Percentiles rank a stretch among this genome's conserved stretches.
Evolutionary conservation across 2,888 invertebrate genomes (phyloP).

Genomic region (Pogonocherus hispidulus): DNA sequence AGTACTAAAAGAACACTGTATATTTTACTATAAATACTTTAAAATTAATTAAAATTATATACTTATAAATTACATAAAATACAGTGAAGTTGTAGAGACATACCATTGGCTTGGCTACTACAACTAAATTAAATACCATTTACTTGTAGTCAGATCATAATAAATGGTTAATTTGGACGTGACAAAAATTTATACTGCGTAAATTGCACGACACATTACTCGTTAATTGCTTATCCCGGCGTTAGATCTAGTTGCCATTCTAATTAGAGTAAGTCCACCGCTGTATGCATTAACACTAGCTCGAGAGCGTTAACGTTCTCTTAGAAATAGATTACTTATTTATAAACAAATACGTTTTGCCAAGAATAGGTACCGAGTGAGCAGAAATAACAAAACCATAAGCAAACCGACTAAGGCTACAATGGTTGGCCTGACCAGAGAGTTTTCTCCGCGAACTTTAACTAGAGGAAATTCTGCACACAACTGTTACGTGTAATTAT

Average conservation of each 20-base stretch:
- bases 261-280: background rate
- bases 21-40: too few species aligned
- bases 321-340: slow-evolving; percentile 15
- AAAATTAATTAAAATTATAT: too few species aligned
- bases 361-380: background rate
- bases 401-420: background rate
- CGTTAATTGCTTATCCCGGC: background rate
- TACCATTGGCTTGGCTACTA: too few species aligned
- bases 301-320: background rate
- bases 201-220: background rate
- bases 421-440: too few species aligned
- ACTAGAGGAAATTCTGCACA: too few species aligned
- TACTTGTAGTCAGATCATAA: background rate
- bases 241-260: background rate
- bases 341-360: background rate
- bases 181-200: background rate
- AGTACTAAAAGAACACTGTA: too few species aligned
- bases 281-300: background rate
- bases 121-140: too few species aligned
- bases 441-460: too few species aligned
- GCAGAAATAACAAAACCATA: background rate
- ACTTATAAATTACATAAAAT: too few species aligned
- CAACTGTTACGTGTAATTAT: too few species aligned
- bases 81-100: too few species aligned
- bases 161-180: background rate